Percentiles rank a stretch among this genome's conserved stretches.
These are phyloP conservation scores for Drosophila mojavensis DNA, from an alignment of 1,140 invertebrate genomes.

Conservation along the genomic window DNA sequence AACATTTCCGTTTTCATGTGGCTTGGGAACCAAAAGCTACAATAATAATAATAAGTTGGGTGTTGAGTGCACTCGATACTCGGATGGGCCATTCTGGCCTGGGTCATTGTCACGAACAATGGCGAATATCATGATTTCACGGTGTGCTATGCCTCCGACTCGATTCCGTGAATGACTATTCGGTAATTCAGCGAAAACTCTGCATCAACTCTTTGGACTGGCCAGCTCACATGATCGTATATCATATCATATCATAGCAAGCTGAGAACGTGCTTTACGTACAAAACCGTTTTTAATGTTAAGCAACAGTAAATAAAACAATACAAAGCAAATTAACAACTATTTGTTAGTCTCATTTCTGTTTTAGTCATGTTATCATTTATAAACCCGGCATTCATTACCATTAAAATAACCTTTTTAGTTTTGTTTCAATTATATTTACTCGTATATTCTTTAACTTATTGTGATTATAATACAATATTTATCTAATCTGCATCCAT, in stretches of 20 bases:
- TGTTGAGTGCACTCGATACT: neutral
- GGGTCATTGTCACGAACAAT: conserved; percentile 21
- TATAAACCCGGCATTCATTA: too few relatives aligned
- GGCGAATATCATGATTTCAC: conserved; percentile 10
- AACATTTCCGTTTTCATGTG: conserved; percentile 12
- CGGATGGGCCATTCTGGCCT: conserved; percentile 6
- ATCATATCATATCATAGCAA: neutral
- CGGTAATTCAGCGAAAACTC: conserved; percentile 14
- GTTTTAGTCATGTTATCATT: too few relatives aligned
- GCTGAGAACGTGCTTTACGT: too few relatives aligned
- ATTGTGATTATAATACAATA: neutral
- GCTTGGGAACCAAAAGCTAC: neutral
- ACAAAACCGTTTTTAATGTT: too few relatives aligned
- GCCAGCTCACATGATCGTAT: neutral
- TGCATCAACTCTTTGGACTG: conserved; percentile 6
- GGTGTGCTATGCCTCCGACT: conserved; percentile 3
- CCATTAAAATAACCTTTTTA: too few relatives aligned
- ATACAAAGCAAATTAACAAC: too few relatives aligned
- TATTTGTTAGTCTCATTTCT: too few relatives aligned
- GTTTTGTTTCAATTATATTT: too few relatives aligned
- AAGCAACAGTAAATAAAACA: too few relatives aligned
- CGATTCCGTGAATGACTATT: neutral
- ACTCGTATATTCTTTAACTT: neutral
- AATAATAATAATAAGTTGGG: neutral
- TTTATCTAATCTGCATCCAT: too few relatives aligned